Evolutionary conservation across 2,797 vertebrate genomes (phyloP), one percentile per base, ranked within the genome.

Genomic region (Poecilia gillii): DNA sequence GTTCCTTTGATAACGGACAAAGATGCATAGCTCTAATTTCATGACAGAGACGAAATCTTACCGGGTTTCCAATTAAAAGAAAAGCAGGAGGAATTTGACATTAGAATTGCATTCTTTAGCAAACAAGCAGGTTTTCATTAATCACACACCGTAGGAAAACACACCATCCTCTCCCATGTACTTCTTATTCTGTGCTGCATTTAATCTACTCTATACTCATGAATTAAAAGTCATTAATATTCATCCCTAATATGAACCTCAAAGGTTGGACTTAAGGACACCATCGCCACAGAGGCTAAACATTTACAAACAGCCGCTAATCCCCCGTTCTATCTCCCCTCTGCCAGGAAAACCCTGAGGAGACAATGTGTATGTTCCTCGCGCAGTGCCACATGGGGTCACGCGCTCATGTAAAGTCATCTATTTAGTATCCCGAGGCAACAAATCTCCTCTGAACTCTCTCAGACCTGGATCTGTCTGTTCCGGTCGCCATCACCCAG

Each of bases 401-500:
- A 93, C 88, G 74, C 91, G 91, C 80, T 82, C 64, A 76, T 94
- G 92, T 91, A 93, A 93, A 88, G 91, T 92, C 92, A 93, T 94
- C 91, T 88, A 90, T 92, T 89, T 82, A 84, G 72, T 45, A 2
- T 92, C 93, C 90, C 79, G 77, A 86, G 91, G 92, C 91, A 82
- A 83, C 49, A 79, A 82, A 72, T 92, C 89, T 92, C 88, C 89
- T 87, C 86, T 90, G 87, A 89, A 85, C 87, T 80, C 90, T 78
- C 83, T 86, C 88, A 93, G 93, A 92, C 94, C 93, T 91, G 93
- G 90, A 95, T 94, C 90, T 94, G 94, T 94, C 93, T 89, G 84
- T 93, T 94, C 89, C 73, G 85, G 81, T 95, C 81, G 78, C 76
- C 88, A 73, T 95, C 93, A 94, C 77, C 68, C 72, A 76, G 74